Base-by-base conservation (phyloP, 2,888 invertebrate genomes). In the Drosophila cracens region DNA sequence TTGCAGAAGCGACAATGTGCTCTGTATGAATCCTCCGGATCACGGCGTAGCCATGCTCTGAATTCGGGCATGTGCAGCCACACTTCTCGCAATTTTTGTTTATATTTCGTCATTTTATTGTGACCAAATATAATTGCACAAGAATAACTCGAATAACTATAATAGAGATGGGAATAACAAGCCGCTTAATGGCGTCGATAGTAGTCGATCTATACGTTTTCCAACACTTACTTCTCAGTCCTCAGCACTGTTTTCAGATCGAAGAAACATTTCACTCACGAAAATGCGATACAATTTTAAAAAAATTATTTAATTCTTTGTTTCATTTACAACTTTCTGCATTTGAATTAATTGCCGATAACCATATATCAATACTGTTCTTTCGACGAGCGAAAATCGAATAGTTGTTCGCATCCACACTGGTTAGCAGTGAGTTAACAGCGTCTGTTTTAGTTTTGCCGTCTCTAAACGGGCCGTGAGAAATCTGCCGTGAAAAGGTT, bases 21-120 rank as follows among this genome's bases (percentile, higher is more conserved):
- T 27, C 89, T 72, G 27, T 84, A 84, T 7, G 89, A 83, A 36
- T 84, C 84, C 38, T 89, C 89, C 1, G 89, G 84, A 34, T 84
- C 89, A 7, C 84, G 70, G 0, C 84, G 74, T 27, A 84, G 56
- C 84, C 84, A 84, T 1, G 66, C 66, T 52, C 74, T 52, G 29
- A 84, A 84, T 65, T 84, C 84, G 0, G 89, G 87, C 84, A 84
- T 84, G 38, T 83, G 87, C 8, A 84, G 68, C 84, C 84, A 84
- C 0, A 87, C 89, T 21, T 84, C 84, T 11, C 84, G 84, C 11
- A 84, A 46, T 52, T 89, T 89, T 38, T 84, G 84, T 69, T 84
- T 84, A 53, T 84, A 84, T 48, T 63, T 76, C 54, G 89, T 84
- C 89, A 84, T 81, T 56, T 60, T 60, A 46, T 40, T 33, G 63